Evolutionary conservation across 2,113 vertebrate genomes (phyloP), one percentile per base, ranked within the genome.

Genomic region (Reinhardtius hippoglossoides): DNA sequence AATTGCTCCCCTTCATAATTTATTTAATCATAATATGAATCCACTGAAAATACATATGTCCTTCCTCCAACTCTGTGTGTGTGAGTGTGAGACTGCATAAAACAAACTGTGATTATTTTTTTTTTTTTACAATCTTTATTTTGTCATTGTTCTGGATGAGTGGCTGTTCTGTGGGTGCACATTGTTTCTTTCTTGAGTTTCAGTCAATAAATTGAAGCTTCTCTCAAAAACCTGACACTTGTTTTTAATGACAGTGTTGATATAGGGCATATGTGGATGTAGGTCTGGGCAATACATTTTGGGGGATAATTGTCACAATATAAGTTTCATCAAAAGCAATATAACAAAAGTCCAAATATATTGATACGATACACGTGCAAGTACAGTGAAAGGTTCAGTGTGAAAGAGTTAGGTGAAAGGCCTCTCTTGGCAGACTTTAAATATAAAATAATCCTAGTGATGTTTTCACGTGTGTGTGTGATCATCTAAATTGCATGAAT

Each of bases 71-170:
- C 8, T 73, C 23, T 27, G 6, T 35, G 10, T 27, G 40, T 48
- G 31, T 15, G 46, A 24, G 26, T 35, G 55, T 57, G 69, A 62
- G 65, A 81, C 78, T 75, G 71, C 71, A 68, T 82, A 14, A 62
- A 63, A 83, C 31, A 74, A 84, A 79, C 80, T 88, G 82, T 85
- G 80, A 83, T 73, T 68, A 14, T 62, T 63, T 66, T 40, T 15
- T 57, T 21, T 61, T 42, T 66, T 61, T 37, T 37, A 37, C 35
- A 37, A 68, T 37, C 15, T 10, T 58, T 27, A 52, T 71, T 40
- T 69, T 58, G 10, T 78, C 54, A 40, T 62, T 74, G 57, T 50
- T 74, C 21, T 74, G 60, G 52, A 73, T 72, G 78, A 83, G 70
- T 54, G 21, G 23, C 74, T 80, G 68, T 60, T 37, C 61, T 77